These are phyloP conservation scores for Sebastes flavidus DNA, from an alignment of 2,797 vertebrate species.

Conservation along the genomic window DNA sequence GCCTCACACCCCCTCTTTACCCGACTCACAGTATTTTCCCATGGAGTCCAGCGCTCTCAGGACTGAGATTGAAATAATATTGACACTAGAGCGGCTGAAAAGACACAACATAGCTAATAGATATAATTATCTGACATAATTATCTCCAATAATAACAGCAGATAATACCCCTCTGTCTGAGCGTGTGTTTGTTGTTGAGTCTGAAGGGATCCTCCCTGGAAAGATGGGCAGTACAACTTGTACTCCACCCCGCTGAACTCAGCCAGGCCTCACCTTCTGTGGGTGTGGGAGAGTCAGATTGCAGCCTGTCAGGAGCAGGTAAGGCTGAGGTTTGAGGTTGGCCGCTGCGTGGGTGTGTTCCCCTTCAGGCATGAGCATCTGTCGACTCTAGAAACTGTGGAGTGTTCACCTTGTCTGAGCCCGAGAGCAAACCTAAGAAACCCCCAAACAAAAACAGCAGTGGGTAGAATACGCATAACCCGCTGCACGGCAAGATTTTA, in stretches of 20 bases:
- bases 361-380: slow-evolving; percentile 8
- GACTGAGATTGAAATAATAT: slow-evolving; percentile 69
- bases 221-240: slow-evolving; percentile 43
- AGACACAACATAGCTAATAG: slow-evolving; percentile 64
- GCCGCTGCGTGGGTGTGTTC: slow-evolving; percentile 1
- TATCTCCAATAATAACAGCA: slow-evolving; percentile 71
- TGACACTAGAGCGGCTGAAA: slow-evolving; percentile 68
- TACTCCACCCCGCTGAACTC: slow-evolving; percentile 9
- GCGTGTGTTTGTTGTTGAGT: slow-evolving; percentile 64
- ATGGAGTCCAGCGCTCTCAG: slow-evolving; percentile 39
- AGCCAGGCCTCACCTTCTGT: slow-evolving; percentile 48
- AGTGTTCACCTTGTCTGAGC: slow-evolving; percentile 37
- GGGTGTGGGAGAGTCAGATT: slow-evolving; percentile 48
- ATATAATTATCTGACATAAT: slow-evolving; percentile 74
- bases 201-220: slow-evolving; percentile 69
- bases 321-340: slow-evolving; percentile 38
- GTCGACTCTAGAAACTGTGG: slow-evolving; percentile 26
- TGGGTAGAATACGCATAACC: slow-evolving; percentile 10
- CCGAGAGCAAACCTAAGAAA: slow-evolving; percentile 8
- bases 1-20: background rate
- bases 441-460: slow-evolving; percentile 19
- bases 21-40: slow-evolving; percentile 43
- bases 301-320: slow-evolving; percentile 45
- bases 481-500: slow-evolving; percentile 45
- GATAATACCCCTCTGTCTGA: slow-evolving; percentile 69